Conservation (phyloP, 2,797 vertebrate genomes). For the Parotocinclus haroldoi region DNA sequence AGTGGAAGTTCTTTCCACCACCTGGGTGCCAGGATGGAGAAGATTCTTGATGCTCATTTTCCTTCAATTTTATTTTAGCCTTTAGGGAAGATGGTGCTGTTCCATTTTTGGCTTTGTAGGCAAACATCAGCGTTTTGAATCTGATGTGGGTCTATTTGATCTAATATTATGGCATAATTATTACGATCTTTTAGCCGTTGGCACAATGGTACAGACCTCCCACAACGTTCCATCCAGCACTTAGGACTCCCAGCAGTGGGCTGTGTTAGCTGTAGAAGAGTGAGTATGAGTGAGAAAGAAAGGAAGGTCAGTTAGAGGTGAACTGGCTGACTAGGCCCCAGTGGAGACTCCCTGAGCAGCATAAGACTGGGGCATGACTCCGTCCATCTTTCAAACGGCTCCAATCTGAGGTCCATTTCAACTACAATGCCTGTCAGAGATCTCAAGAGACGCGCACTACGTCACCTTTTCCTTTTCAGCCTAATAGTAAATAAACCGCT, state of each 20-base stretch:
- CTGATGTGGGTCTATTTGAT: too few relatives aligned
- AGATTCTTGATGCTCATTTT: too few relatives aligned
- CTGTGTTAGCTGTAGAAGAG: slow-evolving; percentile 29
- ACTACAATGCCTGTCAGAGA: slow-evolving; percentile 75
- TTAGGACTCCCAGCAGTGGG: slow-evolving; percentile 43
- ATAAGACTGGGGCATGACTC: slow-evolving; percentile 66
- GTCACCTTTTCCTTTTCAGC: slow-evolving; percentile 39
- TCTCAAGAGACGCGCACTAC: slow-evolving; percentile 47
- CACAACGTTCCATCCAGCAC: slow-evolving; percentile 17
- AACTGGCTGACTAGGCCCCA: slow-evolving; percentile 59
- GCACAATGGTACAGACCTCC: slow-evolving; percentile 11
- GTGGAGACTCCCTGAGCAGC: slow-evolving; percentile 51
- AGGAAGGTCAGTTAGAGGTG: slow-evolving; percentile 78
- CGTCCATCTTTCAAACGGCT: slow-evolving; percentile 67
- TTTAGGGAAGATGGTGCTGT: too few relatives aligned
- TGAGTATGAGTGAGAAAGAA: slow-evolving; percentile 49
- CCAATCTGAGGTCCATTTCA: slow-evolving; percentile 78
- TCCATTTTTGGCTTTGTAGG: too few relatives aligned
- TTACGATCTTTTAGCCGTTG: too few relatives aligned
- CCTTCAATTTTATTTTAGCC: too few relatives aligned
- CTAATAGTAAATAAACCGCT: slow-evolving; percentile 21
- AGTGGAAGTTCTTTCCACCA: too few relatives aligned
- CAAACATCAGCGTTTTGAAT: too few relatives aligned
- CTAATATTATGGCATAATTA: too few relatives aligned
- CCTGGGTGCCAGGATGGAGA: too few relatives aligned